A percentile compares a stretch with the other conserved stretches of the same genome.
These are phyloP conservation scores for Gari tellinella DNA, from an alignment of 2,888 invertebrate species.

Conservation along the genomic window DNA sequence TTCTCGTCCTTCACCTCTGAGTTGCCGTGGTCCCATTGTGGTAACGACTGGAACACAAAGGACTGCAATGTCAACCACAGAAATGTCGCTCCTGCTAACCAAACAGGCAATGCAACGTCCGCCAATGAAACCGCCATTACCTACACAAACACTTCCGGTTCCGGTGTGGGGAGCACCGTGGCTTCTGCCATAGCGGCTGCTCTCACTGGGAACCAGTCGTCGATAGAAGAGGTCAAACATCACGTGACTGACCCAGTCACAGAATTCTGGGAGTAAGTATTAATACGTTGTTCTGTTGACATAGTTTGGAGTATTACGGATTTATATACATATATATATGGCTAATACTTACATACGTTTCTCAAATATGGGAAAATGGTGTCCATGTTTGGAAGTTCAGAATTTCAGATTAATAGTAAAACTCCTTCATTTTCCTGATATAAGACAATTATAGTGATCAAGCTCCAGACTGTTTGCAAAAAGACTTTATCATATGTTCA, in stretches of 20 bases:
- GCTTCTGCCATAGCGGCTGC: background rate
- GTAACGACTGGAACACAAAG: slow-evolving; percentile 92
- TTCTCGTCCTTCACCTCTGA: slow-evolving; percentile 88
- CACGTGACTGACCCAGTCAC: slow-evolving; percentile 53
- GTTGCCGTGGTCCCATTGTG: slow-evolving; percentile 92
- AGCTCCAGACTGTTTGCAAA: too few relatives aligned
- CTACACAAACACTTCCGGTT: slow-evolving; percentile 55
- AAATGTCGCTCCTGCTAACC: slow-evolving; percentile 19
- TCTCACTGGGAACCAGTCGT: too few relatives aligned
- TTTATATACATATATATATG: too few relatives aligned
- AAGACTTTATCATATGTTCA: too few relatives aligned
- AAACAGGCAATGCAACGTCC: background rate
- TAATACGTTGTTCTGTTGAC: background rate
- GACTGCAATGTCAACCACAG: slow-evolving; percentile 70
- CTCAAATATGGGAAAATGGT: too few relatives aligned
- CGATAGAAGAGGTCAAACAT: background rate
- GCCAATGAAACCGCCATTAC: background rate
- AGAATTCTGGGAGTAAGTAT: slow-evolving; percentile 86
- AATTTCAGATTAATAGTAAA: too few relatives aligned
- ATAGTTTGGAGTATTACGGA: too few relatives aligned
- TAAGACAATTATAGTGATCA: too few relatives aligned
- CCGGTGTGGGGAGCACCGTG: slow-evolving; percentile 83
- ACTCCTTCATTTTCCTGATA: too few relatives aligned
- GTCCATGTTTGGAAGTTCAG: too few relatives aligned
- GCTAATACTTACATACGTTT: too few relatives aligned